Base-by-base conservation (phyloP, 2,797 vertebrate species). In the Sternarchorhynchus goeldii region DNA sequence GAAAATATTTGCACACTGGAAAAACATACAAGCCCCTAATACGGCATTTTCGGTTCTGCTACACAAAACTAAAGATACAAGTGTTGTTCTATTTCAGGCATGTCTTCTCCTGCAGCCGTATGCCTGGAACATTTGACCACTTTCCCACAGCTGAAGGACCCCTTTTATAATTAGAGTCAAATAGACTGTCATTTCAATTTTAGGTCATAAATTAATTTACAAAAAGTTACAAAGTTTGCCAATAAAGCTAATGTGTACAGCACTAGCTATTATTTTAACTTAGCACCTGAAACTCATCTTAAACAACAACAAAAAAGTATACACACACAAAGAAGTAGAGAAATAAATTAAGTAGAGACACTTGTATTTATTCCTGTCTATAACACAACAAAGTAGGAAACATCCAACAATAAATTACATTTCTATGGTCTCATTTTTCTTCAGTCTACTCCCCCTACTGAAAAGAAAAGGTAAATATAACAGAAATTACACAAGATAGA, bases 141-240 rank as follows among this genome's bases (percentile, higher is more conserved):
- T 29, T 63, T 14, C 29, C 39, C 67, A 77, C 67, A 77, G 58
- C 76, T 77, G 67, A 62, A 14, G 56, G 31, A 63, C 25, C 14
- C 31, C 67, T 8, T 21, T 39, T 32, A 31, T 59, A 59, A 20
- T 68, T 36, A 34, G 58, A 70, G 25, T 56, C 65, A 34, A 36
- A 14, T 32, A 77, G 57, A 32, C 5, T 21, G 29, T 6, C n/a
- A 55, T 39, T 31, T 2, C n/a, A 36, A 36, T 63, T 58, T 39
- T 29, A 64, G 10, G 45, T 21, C 14, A 39, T 16, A 39, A 63
- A 71, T 59, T 0, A 36, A 55, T 16, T 3, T 32, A 25, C 25
- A 25, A 25, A 25, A 25, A 25, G 25, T 25, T 25, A 25, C 25
- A 25, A 25, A 25, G 1, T 25, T 25, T 25, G 25, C 25, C 25